Evolutionary conservation across 2,797 vertebrate species (phyloP).

Genomic region (Danio aesculapii): DNA sequence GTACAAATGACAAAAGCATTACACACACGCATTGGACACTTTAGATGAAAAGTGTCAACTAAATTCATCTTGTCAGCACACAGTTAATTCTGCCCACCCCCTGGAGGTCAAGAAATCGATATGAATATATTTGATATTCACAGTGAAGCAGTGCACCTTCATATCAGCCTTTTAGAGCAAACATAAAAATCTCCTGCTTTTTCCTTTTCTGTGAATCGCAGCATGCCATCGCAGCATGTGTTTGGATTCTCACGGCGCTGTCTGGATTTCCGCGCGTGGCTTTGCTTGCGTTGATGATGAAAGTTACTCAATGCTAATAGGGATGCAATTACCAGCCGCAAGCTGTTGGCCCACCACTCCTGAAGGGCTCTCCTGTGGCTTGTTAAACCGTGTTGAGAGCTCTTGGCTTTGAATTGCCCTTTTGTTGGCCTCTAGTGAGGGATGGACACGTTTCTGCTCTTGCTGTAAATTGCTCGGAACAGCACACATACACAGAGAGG

Average conservation of each 20-base stretch:
- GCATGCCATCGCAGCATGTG: slow-evolving; percentile 51
- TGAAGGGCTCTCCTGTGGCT: slow-evolving; percentile 95
- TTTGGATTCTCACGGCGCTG: slow-evolving; percentile 47
- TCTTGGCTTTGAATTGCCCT: slow-evolving; percentile 98
- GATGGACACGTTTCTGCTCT: slow-evolving; percentile 48
- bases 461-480: slow-evolving; percentile 32
- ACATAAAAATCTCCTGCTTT: slow-evolving; percentile 23
- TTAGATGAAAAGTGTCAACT: slow-evolving; percentile 32
- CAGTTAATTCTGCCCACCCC: slow-evolving; percentile 33
- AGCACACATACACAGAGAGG: slow-evolving; percentile 32
- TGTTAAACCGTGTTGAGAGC: slow-evolving; percentile 97
- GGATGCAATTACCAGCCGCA: slow-evolving; percentile 95
- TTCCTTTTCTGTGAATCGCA: slow-evolving; percentile 25
- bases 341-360: slow-evolving; percentile 88
- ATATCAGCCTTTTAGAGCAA: slow-evolving; percentile 2
- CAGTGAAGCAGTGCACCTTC: not conserved
- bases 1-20: slow-evolving; percentile 1
- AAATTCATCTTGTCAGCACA: slow-evolving; percentile 36
- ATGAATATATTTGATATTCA: slow-evolving; percentile 37
- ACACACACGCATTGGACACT: slow-evolving; percentile 8
- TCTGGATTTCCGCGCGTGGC: slow-evolving; percentile 37
- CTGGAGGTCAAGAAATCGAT: slow-evolving; percentile 31
- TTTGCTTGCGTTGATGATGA: slow-evolving; percentile 73
- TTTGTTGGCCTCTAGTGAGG: slow-evolving; percentile 84
- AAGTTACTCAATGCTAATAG: slow-evolving; percentile 89